Base-by-base conservation (phyloP, 2,113 vertebrate species). In the Sapajus apella region DNA sequence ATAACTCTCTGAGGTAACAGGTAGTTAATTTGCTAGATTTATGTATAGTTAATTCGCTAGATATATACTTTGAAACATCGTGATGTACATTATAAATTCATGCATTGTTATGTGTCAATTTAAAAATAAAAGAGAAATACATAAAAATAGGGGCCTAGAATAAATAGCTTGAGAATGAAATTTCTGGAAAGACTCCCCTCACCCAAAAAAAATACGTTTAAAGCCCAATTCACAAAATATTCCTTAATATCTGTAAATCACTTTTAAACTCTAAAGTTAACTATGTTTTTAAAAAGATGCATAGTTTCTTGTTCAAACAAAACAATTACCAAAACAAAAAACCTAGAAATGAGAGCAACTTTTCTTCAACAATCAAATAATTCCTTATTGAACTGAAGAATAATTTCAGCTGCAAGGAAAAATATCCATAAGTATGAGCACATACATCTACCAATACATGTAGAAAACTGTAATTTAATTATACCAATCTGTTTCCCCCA, bases 381-480 rank as follows among this genome's bases (percentile, higher is more conserved):
- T 87, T 89, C 40, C 23, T 91, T 80, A n/a, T 27, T 88, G n/a
- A 23, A 76, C 5, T 95, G 16, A 97, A 93, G 68, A 58, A 96
- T 75, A 88, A 95, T 73, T 83, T 17, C 2, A 32, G 18, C n/a
- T 93, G 2, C 64, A 80, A 68, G 37, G 20, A 79, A 95, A 95
- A 94, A 61, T 81, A 79, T 89, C 66, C 83, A 86, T 91, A 90
- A 43, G 88, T 13, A n/a, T 61, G 32, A 43, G 13, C 21, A 89
- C 43, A 92, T 45, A 30, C 50, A 79, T 96, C 56, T 83, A 83
- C 8, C 30, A 72, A 30, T 70, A 68, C 18, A 45, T 37, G 35
- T 37, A 90, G 64, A 73, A 95, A 87, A 50, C 13, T 64, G 0
- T n/a, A 94, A 93, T 97, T 97, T 93, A 93, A 97, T 93, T 94